Conservation (phyloP, 2,797 vertebrate genomes). For the Sciurus carolinensis region DNA sequence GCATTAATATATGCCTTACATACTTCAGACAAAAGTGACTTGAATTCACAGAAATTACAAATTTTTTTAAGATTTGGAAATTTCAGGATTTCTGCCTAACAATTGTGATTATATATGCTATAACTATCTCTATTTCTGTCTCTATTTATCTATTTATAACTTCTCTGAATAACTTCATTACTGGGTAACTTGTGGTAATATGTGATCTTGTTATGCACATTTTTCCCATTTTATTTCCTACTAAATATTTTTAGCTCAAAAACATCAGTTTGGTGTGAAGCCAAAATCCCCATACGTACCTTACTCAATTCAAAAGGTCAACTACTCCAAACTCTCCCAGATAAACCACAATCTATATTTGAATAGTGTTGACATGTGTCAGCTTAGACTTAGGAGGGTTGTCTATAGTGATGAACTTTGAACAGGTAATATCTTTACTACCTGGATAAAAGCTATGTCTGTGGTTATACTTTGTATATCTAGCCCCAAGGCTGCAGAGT, state of each 20-base stretch:
- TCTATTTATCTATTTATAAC: background rate
- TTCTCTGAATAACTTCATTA: background rate
- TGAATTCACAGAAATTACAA: background rate
- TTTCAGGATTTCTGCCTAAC: background rate
- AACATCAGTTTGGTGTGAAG: background rate
- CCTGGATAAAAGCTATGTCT: background rate
- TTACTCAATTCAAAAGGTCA: background rate
- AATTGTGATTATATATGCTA: background rate
- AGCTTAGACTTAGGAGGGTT: background rate
- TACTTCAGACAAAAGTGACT: background rate
- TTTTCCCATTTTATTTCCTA: background rate
- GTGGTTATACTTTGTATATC: background rate
- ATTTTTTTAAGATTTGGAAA: background rate
- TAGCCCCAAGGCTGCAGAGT: background rate
- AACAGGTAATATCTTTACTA: background rate
- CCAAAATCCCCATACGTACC: background rate
- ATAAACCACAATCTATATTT: background rate
- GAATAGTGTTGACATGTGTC: background rate
- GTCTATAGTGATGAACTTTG: background rate
- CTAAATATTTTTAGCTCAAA: background rate
- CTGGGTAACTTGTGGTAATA: background rate
- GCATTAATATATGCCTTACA: background rate
- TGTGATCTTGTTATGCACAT: background rate
- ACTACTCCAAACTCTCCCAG: background rate
- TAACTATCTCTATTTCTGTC: too few species aligned